Percentiles rank a stretch among this genome's conserved stretches.
phyloP scores from a whole-genome alignment of 2,888 invertebrate species.

The Deroplatys truncata region DNA sequence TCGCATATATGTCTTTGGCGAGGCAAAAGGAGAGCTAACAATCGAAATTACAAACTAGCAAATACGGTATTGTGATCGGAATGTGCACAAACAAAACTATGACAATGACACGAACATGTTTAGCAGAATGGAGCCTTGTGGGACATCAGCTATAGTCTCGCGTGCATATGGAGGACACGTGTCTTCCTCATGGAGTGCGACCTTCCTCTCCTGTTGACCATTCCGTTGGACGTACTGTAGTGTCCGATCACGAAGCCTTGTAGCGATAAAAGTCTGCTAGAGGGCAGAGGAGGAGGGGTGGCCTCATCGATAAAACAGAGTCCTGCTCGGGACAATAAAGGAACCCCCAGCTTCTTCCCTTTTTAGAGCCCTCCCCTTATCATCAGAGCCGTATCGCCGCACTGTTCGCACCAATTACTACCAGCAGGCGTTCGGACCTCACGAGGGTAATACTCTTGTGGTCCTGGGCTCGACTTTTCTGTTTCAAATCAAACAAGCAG shows the following conservation, averaged over 20 bases:
- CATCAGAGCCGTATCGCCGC: not conserved
- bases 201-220: not conserved
- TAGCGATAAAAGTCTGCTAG: not conserved
- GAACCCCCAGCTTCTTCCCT: not conserved
- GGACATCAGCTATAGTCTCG: no score
- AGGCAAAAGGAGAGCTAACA: no score
- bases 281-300: not conserved
- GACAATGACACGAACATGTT: no score
- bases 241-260: not conserved
- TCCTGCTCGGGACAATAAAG: not conserved
- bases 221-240: not conserved
- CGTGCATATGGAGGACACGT: not conserved
- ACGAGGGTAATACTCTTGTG: not conserved
- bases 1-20: no score
- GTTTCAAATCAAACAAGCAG: no score
- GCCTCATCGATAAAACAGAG: not conserved
- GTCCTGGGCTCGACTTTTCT: not conserved
- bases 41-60: no score
- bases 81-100: no score
- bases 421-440: not conserved
- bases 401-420: not conserved
- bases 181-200: not conserved
- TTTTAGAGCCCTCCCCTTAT: not conserved
- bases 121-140: no score
- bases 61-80: no score